Evolutionary conservation across 2,888 invertebrate species (phyloP).

Genomic region (Aporophyla lueneburgensis): DNA sequence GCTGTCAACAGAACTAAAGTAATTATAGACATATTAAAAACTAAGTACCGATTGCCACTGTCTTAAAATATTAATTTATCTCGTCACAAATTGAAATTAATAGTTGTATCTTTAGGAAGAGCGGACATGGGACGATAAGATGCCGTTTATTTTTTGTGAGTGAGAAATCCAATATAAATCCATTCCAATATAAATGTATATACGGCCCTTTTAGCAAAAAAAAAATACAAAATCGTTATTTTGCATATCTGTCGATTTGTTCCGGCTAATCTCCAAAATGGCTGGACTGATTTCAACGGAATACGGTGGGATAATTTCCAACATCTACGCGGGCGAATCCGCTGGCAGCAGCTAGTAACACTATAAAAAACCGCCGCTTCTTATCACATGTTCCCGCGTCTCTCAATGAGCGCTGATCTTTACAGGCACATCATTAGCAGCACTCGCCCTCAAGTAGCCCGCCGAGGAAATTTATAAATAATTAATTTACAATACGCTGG

Average conservation of each 20-base stretch:
- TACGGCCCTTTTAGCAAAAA: too few species aligned
- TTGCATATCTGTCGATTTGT: too few species aligned
- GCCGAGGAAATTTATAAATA: constrained; percentile 78
- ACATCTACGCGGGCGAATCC: too few species aligned
- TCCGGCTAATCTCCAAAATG: too few species aligned
- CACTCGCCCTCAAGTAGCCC: constrained; percentile 76
- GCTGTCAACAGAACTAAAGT: constrained; percentile 47
- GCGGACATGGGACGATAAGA: constrained; percentile 29
- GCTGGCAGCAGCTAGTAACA: not conserved
- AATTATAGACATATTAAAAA: constrained; percentile 55
- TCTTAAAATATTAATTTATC: constrained; percentile 71
- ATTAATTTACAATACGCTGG: constrained; percentile 85
- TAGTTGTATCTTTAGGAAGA: constrained; percentile 27
- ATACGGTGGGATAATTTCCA: too few species aligned
- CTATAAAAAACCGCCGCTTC: not conserved
- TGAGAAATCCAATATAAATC: too few species aligned
- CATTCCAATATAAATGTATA: too few species aligned
- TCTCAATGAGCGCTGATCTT: constrained; percentile 62
- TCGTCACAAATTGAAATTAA: constrained; percentile 53
- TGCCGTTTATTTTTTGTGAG: too few species aligned
- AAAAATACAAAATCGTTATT: too few species aligned
- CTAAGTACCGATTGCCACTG: constrained; percentile 66
- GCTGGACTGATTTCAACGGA: too few species aligned
- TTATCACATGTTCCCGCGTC: not conserved
- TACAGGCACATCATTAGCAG: constrained; percentile 62